phyloP scores from a whole-genome alignment of 2,797 vertebrate species.

The Oreochromis grahami region DNA sequence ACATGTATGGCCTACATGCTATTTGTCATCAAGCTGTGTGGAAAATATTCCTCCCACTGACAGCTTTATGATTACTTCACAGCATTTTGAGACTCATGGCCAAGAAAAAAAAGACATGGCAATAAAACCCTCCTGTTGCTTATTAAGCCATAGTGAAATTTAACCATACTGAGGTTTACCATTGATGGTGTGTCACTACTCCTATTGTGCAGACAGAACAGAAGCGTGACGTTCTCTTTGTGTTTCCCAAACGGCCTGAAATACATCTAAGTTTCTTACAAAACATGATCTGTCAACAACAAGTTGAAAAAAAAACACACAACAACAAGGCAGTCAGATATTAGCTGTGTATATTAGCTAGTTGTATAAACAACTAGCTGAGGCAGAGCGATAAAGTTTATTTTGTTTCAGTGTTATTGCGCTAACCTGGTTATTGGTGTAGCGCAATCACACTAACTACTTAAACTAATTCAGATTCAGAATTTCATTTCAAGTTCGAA shows the following conservation, averaged over 20 bases:
- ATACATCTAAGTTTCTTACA: not conserved
- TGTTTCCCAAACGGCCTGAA: not conserved
- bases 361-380: not conserved
- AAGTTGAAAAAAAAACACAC: not conserved
- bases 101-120: conserved; percentile 50
- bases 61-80: conserved; percentile 66
- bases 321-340: not conserved
- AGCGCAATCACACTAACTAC: not conserved
- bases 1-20: conserved; percentile 37
- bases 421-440: not conserved
- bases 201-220: conserved; percentile 2
- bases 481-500: not conserved
- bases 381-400: not conserved
- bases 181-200: conserved; percentile 29
- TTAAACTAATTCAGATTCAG: not conserved
- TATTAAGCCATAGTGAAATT: conserved; percentile 44
- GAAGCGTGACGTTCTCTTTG: conserved; percentile 11
- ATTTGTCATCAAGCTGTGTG: conserved; percentile 53
- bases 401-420: not conserved
- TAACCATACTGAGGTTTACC: conserved; percentile 52
- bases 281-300: not conserved
- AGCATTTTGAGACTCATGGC: conserved; percentile 45
- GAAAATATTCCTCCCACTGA: conserved; percentile 61
- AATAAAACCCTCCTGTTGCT: conserved; percentile 58
- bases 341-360: not conserved